A percentile compares a stretch with the other conserved stretches of the same genome.
Conservation (phyloP, 2,113 vertebrate species). For the Nothocercus nigrocapillus region DNA sequence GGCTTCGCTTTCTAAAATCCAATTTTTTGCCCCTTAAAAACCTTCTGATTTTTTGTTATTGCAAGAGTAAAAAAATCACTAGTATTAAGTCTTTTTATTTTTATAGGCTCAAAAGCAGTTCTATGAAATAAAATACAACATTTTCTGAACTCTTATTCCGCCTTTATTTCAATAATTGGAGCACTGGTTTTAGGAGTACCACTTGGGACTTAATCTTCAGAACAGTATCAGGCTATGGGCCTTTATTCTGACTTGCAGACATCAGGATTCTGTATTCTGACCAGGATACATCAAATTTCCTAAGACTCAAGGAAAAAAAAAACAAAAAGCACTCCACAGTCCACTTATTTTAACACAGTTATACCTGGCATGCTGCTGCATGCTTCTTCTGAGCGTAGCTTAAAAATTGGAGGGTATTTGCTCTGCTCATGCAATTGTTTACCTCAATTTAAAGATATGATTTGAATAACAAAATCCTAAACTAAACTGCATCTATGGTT, state of each 20-base stretch:
- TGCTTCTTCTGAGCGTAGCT: neutral
- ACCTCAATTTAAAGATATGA: constrained; percentile 20
- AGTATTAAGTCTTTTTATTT: neutral
- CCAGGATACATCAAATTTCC: neutral
- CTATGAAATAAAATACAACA: neutral
- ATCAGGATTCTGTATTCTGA: neutral
- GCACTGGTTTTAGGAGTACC: neutral
- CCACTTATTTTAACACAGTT: neutral
- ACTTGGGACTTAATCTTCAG: neutral
- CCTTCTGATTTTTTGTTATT: neutral
- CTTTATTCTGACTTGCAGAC: neutral
- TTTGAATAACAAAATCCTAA: neutral
- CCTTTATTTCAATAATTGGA: neutral
- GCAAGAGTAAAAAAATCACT: neutral
- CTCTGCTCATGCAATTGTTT: neutral
- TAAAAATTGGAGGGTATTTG: neutral
- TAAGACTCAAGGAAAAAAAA: neutral
- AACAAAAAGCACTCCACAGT: neutral
- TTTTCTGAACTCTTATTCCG: neutral
- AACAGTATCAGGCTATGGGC: neutral
- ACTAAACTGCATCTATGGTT: neutral
- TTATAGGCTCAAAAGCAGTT: neutral
- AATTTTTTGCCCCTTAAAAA: neutral
- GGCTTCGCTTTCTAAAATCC: neutral
- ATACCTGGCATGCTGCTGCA: neutral